phyloP scores from a whole-genome alignment of 2,797 vertebrate genomes.

The Clarias platycephalus region DNA sequence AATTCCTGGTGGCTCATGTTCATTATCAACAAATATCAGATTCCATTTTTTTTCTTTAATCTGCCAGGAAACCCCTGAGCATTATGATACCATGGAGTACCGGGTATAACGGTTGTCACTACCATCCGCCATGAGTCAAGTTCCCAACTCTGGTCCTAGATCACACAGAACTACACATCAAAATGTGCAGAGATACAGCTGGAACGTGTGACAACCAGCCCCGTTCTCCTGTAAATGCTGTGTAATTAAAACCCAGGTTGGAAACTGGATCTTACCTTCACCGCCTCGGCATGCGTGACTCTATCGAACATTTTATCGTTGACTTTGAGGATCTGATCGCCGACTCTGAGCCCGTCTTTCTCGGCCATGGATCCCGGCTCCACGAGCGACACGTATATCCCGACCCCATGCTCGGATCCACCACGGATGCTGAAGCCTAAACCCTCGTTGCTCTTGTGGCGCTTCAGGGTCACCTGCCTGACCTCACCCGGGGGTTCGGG shows the following conservation, averaged over 20 bases:
- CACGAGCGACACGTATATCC: constrained; percentile 96
- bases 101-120: not conserved
- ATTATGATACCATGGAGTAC: not conserved
- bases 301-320: constrained; percentile 90
- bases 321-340: constrained; percentile 94
- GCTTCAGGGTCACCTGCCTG: constrained; percentile 84
- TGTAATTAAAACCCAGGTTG: not conserved
- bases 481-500: constrained; percentile 80
- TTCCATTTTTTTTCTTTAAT: not conserved
- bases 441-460: constrained; percentile 91
- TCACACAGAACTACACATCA: not conserved
- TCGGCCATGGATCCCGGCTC: constrained; percentile 94
- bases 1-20: not conserved
- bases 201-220: not conserved
- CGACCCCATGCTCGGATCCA: constrained; percentile 94
- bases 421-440: constrained; percentile 97
- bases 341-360: constrained; percentile 88
- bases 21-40: not conserved
- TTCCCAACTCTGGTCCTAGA: not conserved
- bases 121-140: not conserved
- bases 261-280: constrained; percentile 79
- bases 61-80: not conserved
- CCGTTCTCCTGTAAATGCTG: not conserved
- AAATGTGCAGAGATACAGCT: not conserved
- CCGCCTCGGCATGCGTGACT: constrained; percentile 91